Evolutionary conservation across 2,888 invertebrate species (phyloP), one percentile per base, ranked within the genome.

Genomic region (Melinaea marsaeus): DNA sequence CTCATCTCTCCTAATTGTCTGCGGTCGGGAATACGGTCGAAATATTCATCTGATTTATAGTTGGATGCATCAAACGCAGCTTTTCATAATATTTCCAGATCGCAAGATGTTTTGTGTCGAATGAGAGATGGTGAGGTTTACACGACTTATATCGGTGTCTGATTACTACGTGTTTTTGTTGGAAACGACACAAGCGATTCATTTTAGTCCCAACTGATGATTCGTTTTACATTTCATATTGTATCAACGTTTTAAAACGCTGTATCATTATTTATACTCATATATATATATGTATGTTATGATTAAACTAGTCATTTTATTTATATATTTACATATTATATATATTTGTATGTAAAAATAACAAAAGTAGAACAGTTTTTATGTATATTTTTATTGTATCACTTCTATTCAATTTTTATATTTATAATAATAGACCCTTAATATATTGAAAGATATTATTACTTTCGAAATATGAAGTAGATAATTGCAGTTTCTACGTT

Each of bases 81-180:
- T 87, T 85, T 85, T 86, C 85, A 84, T 81, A 84, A 85, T 85
- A 84, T 85, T 84, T 83, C 83, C 81, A 77, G 80, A 77, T 70
- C 74, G 78, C 88, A 90, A 90, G 87, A 86, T 89, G 90, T 88
- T 86, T 86, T 85, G 79, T 85, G 84, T 89, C 87, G 79, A 74
- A 79, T 83, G 84, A 85, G 84, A 79, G 76, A 85, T 80, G 82
- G 79, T 75, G 72, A 78, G 79, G 76, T 72, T 81, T 75, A 77
- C 71, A 64, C 65, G 84, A 85, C 82, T 88, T 86, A 87, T 71
- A 69, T 71, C 69, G 74, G 78, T 80, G 71, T 83, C 80, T 69
- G 51, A 72, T 79, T 77, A 69, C 79, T 58, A 76, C 76, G 74
- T 86, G 86, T 88, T 86, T 83, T 86, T 83, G 83, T 88, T 88